Percentiles rank a stretch among this genome's conserved stretches.
phyloP scores from a whole-genome alignment of 2,797 vertebrate species.

The Hydrophis major region DNA sequence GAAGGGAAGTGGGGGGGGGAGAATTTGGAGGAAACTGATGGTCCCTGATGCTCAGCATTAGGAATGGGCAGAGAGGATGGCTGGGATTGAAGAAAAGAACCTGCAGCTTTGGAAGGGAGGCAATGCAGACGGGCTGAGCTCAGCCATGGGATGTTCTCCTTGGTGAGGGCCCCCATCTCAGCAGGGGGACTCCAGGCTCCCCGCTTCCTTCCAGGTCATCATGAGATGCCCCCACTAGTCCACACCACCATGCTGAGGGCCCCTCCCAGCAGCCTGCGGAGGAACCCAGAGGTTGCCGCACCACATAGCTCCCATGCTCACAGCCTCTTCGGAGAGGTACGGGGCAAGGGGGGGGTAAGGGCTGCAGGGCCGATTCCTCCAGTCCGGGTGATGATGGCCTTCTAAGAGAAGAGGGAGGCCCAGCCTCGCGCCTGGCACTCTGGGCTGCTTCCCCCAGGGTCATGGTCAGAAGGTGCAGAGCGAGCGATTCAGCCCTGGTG shows the following conservation, averaged over 20 bases:
- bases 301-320: conserved; percentile 63
- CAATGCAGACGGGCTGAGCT: background rate
- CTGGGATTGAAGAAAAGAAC: background rate
- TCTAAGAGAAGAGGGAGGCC: background rate
- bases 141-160: background rate
- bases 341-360: conserved; percentile 37
- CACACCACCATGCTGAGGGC: conserved; percentile 94
- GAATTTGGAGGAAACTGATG: background rate
- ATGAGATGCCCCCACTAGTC: conserved; percentile 88
- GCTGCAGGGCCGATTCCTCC: background rate
- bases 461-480: background rate
- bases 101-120: background rate
- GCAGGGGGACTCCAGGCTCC: background rate
- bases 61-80: background rate
- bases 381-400: too few relatives aligned
- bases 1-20: background rate
- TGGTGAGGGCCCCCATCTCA: background rate
- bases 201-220: conserved; percentile 78
- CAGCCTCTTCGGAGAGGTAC: conserved; percentile 75
- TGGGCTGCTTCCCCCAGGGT: background rate
- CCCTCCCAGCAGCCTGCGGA: conserved; percentile 79
- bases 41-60: background rate
- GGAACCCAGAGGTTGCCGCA: conserved; percentile 73
- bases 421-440: background rate
- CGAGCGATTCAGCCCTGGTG: background rate